Percentiles rank a stretch among this genome's conserved stretches.
These are phyloP conservation scores for Cololabis saira DNA, from an alignment of 2,113 vertebrate genomes.

Conservation along the genomic window DNA sequence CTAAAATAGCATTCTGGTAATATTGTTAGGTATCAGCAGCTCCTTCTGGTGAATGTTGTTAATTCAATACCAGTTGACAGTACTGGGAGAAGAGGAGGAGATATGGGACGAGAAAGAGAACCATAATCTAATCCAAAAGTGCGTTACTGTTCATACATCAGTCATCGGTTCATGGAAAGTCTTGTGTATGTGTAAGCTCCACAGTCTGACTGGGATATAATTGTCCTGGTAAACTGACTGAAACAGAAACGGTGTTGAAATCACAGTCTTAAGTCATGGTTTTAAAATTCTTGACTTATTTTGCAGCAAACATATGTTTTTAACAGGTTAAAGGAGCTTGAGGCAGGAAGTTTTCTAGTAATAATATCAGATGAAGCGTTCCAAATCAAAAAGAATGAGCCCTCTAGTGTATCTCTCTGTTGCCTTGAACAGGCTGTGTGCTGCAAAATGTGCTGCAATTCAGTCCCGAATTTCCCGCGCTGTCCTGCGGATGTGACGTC, in stretches of 20 bases:
- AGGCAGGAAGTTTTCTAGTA: too few relatives aligned
- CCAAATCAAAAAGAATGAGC: too few relatives aligned
- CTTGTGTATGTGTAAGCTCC: neutral
- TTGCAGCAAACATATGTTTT: too few relatives aligned
- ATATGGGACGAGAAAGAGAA: slow-evolving; percentile 44
- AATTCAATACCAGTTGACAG: slow-evolving; percentile 70
- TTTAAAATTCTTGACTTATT: too few relatives aligned
- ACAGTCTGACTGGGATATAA: neutral
- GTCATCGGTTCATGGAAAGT: slow-evolving; percentile 49
- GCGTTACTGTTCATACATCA: slow-evolving; percentile 69
- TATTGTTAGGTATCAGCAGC: slow-evolving; percentile 69
- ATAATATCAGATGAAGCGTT: too few relatives aligned
- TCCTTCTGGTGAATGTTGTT: slow-evolving; percentile 57
- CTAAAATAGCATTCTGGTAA: slow-evolving; percentile 70
- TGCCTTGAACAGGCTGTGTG: too few relatives aligned
- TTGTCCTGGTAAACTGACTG: neutral
- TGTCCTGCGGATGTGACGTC: too few relatives aligned
- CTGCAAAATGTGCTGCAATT: too few relatives aligned
- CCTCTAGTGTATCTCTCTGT: too few relatives aligned
- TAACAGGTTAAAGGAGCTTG: too few relatives aligned
- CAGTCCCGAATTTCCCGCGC: too few relatives aligned
- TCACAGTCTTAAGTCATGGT: too few relatives aligned
- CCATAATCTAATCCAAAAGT: slow-evolving; percentile 68
- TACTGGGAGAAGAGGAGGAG: slow-evolving; percentile 39
- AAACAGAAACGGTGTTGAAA: neutral